Percentiles rank a stretch among this genome's conserved stretches.
These are phyloP conservation scores for Neodontobutis hainanensis DNA, from an alignment of 2,113 vertebrate genomes.

Conservation along the genomic window DNA sequence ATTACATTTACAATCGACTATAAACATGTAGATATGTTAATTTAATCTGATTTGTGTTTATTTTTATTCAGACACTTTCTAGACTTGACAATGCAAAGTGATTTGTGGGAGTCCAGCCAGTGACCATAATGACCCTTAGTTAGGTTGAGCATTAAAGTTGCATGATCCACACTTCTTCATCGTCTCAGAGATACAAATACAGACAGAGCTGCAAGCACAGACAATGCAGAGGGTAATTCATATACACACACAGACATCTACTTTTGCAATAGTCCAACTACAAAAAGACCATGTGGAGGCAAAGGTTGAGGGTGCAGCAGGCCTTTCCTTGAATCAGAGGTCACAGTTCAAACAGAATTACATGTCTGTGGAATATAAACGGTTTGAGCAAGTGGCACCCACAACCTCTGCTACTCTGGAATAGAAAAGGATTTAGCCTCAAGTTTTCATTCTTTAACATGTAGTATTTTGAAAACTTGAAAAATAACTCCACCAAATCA, in stretches of 20 bases:
- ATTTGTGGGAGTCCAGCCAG: too few relatives aligned
- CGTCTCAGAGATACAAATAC: background rate
- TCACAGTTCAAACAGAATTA: slow-evolving; percentile 46
- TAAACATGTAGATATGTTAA: too few relatives aligned
- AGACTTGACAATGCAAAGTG: too few relatives aligned
- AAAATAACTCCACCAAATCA: too few relatives aligned
- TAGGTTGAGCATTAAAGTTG: too few relatives aligned
- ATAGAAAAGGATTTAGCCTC: slow-evolving; percentile 13
- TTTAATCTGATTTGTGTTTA: too few relatives aligned
- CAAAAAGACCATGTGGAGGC: slow-evolving; percentile 15
- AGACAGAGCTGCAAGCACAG: background rate
- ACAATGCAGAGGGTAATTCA: slow-evolving; percentile 8
- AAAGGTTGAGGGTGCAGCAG: slow-evolving; percentile 16
- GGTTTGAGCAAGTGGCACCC: slow-evolving; percentile 28
- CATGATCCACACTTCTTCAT: slow-evolving; percentile 6
- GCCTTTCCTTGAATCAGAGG: slow-evolving; percentile 51
- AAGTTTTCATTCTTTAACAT: slow-evolving; percentile 23
- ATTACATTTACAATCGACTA: too few relatives aligned
- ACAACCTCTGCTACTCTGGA: slow-evolving; percentile 21
- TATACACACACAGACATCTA: slow-evolving; percentile 25
- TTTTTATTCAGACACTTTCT: too few relatives aligned
- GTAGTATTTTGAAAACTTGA: too few relatives aligned
- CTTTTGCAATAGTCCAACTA: slow-evolving; percentile 24
- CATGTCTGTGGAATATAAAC: slow-evolving; percentile 49
- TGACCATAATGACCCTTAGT: too few relatives aligned